Evolutionary conservation across 2,888 invertebrate species (phyloP), one percentile per base, ranked within the genome.

Genomic region (Elegia similella): DNA sequence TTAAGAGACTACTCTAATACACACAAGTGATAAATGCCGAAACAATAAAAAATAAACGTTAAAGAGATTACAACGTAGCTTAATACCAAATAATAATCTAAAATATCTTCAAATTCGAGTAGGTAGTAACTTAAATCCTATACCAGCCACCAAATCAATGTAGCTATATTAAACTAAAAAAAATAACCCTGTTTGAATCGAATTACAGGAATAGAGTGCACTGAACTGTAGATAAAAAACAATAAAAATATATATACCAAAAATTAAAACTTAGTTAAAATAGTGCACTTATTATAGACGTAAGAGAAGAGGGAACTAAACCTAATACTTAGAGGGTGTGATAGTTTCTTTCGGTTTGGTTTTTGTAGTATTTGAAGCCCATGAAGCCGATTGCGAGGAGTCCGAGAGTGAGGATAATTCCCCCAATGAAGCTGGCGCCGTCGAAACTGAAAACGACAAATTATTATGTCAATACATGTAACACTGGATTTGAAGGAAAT

Each of bases 361-460:
- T 95, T 83, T 95, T 96, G 92, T 97, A 98, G 84, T 97, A 97
- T 80, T 97, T 97, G 91, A 95, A 96, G 42, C 95, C 96, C 73
- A 97, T 95, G 84, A 95, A 94, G 2, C 95, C 95, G 59, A 98
- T 95, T 8, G 95, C 96, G 56, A 96, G 92, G 16, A 97, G 82
- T 34, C 96, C 97, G 17, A 95, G 85, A 7, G 96, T 95, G 59
- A 98, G 88, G 30, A 97, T 95, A 61, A 98, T 97, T 46, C 98
- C 98, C 32, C 97, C 98, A 62, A 96, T 92, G 81, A 96, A 96
- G 70, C 96, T 96, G 1, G 95, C 92, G 1, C 95, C 95, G 79
- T 96, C 95, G 72, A 96, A 96, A 47, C 94, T 93, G 74, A 81
- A 85, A 79, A 73, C 72, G 62, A 56, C 61, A 43, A 34, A 34